Percentiles rank a stretch among this genome's conserved stretches.
phyloP scores from a whole-genome alignment of 2,113 vertebrate genomes.

The Cervus canadensis region DNA sequence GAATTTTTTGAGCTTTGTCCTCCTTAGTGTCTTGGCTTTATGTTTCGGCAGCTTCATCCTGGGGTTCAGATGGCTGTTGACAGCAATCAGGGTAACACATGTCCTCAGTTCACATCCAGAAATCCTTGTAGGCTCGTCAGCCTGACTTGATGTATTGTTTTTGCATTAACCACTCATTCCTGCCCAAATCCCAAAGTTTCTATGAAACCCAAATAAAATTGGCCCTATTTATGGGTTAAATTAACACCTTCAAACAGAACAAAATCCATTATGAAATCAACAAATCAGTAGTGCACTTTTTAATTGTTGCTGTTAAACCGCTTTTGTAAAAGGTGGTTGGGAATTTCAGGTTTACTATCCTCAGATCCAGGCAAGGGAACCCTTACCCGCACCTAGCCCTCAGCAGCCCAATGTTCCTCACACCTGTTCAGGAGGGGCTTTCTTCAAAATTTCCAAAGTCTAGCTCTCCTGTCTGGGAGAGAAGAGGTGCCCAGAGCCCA shows the following conservation, averaged over 20 bases:
- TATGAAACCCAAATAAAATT: neutral
- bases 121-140: neutral
- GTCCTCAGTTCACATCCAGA: neutral
- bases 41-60: neutral
- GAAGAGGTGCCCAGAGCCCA: neutral
- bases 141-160: neutral
- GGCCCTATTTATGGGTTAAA: neutral
- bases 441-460: neutral
- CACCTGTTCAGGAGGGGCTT: neutral
- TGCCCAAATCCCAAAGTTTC: neutral
- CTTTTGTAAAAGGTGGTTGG: neutral
- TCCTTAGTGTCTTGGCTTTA: neutral
- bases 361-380: neutral
- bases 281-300: neutral
- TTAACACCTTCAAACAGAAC: neutral
- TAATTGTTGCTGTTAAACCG: neutral
- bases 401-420: accelerated
- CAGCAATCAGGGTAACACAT: neutral
- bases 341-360: neutral
- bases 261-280: neutral
- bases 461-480: neutral
- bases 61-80: neutral
- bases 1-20: neutral
- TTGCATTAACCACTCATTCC: neutral
- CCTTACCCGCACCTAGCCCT: neutral